Percentiles rank a stretch among this genome's conserved stretches.
Conservation (phyloP, 2,113 vertebrate genomes). For the Butorides virescens region DNA sequence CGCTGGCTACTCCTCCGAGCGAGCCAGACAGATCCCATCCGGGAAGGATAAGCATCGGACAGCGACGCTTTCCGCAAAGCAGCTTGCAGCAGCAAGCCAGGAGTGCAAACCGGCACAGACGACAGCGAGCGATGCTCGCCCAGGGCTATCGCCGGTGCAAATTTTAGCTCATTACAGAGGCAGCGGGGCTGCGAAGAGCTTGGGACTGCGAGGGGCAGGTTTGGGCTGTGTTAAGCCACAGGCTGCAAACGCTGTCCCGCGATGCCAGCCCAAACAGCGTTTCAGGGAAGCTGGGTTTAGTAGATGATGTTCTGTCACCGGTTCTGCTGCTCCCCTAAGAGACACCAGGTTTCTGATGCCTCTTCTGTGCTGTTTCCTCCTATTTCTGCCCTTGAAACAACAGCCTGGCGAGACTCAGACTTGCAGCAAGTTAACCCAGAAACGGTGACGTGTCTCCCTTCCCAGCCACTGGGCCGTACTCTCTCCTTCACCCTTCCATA, state of each 20-base stretch:
- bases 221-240: not conserved
- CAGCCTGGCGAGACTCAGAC: not conserved
- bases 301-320: not conserved
- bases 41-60: not conserved
- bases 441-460: not conserved
- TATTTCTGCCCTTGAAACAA: not conserved
- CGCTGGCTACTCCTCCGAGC: accelerated
- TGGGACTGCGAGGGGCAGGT: not conserved
- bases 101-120: not conserved
- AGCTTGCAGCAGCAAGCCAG: not conserved
- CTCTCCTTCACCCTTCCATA: not conserved
- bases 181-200: not conserved
- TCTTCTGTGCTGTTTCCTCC: not conserved
- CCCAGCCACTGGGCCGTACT: not conserved
- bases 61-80: not conserved
- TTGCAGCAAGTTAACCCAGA: not conserved
- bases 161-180: not conserved
- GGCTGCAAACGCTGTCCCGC: not conserved
- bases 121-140: not conserved
- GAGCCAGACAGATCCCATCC: not conserved
- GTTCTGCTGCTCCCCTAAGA: not conserved
- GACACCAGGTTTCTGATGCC: not conserved
- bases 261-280: accelerated
- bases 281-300: not conserved
- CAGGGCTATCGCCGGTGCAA: not conserved